phyloP scores from a whole-genome alignment of 2,888 invertebrate genomes.

The Oligia latruncula region DNA sequence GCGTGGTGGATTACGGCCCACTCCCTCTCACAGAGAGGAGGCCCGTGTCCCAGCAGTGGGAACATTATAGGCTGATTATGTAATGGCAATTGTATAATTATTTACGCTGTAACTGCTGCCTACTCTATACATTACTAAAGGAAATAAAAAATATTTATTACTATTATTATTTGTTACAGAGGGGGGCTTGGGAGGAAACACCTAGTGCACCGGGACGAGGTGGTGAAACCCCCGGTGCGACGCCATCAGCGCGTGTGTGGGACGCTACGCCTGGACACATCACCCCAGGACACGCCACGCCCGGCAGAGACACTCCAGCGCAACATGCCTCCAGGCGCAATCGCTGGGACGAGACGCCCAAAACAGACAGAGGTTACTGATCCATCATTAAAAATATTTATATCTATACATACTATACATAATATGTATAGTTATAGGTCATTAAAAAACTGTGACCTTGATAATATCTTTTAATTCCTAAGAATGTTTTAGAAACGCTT shows the following conservation, averaged over 20 bases:
- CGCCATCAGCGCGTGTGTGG: slow-evolving; percentile 98
- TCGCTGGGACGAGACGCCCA: slow-evolving; percentile 99
- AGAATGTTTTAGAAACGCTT: too few relatives aligned
- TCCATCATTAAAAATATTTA: neutral
- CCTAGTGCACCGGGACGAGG: slow-evolving; percentile 95
- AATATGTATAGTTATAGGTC: too few relatives aligned
- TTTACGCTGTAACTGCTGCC: too few relatives aligned
- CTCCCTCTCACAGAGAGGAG: too few relatives aligned
- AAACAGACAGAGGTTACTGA: slow-evolving; percentile 95
- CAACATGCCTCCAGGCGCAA: slow-evolving; percentile 95
- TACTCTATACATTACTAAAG: too few relatives aligned
- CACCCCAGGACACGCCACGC: slow-evolving; percentile 95
- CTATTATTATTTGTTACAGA: slow-evolving; percentile 65
- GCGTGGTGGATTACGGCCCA: too few relatives aligned
- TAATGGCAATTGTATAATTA: neutral
- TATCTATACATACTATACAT: neutral
- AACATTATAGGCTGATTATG: too few relatives aligned
- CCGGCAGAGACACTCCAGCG: slow-evolving; percentile 95
- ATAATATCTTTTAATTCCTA: too few relatives aligned
- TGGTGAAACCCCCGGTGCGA: slow-evolving; percentile 97
- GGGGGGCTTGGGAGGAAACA: slow-evolving; percentile 97
- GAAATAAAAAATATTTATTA: too few relatives aligned
- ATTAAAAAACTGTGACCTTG: too few relatives aligned
- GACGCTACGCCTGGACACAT: slow-evolving; percentile 98
- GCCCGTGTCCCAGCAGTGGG: too few relatives aligned